Percentiles rank a stretch among this genome's conserved stretches.
These are phyloP conservation scores for Arion vulgaris DNA, from an alignment of 1,140 invertebrate genomes.

Conservation along the genomic window DNA sequence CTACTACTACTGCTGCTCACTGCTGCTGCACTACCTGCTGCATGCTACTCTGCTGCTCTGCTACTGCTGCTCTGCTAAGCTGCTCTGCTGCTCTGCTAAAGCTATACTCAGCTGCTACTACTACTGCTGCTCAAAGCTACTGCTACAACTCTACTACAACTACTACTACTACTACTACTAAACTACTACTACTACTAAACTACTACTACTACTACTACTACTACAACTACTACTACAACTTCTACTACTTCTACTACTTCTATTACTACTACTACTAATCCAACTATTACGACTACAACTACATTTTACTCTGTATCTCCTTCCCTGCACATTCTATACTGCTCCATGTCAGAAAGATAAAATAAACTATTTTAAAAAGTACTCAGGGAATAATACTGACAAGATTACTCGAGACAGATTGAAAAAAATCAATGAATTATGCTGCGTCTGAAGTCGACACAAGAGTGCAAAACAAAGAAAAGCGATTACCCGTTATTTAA, in stretches of 20 bases:
- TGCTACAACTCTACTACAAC: slow-evolving; percentile 9
- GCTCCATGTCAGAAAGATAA: too few relatives aligned
- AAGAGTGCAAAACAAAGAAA: too few relatives aligned
- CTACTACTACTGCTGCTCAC: background rate
- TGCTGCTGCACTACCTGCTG: background rate
- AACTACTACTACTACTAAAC: background rate
- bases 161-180: background rate
- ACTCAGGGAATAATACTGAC: too few relatives aligned
- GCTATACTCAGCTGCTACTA: background rate
- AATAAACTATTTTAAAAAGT: too few relatives aligned
- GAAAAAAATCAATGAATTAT: too few relatives aligned
- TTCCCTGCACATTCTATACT: too few relatives aligned
- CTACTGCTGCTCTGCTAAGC: background rate
- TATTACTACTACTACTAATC: background rate
- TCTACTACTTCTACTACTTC: slow-evolving; percentile 13
- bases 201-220: background rate
- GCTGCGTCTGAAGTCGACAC: too few relatives aligned
- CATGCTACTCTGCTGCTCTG: slow-evolving; percentile 6
- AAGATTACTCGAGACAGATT: too few relatives aligned
- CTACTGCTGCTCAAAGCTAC: background rate
- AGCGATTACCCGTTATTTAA: too few relatives aligned
- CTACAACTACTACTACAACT: slow-evolving; percentile 5
- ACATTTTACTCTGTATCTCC: too few relatives aligned
- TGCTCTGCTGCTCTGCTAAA: too few relatives aligned
- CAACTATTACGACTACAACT: background rate